Percentiles rank a stretch among this genome's conserved stretches.
These are phyloP conservation scores for Cosmopolites sordidus DNA, from an alignment of 2,888 invertebrate species.

Conservation along the genomic window DNA sequence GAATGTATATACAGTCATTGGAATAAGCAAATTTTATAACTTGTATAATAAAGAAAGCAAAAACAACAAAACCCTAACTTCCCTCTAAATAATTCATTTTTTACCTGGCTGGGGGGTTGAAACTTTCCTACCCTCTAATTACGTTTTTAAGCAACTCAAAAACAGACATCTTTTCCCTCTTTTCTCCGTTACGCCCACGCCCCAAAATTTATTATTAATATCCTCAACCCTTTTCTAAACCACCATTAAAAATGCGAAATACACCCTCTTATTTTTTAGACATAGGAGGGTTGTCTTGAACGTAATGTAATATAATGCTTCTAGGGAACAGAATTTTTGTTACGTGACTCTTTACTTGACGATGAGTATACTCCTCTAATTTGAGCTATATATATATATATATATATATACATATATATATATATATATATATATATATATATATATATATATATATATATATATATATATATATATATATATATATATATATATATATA, in stretches of 20 bases:
- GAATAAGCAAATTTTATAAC: too few relatives aligned
- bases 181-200: conserved; percentile 16
- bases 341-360: too few relatives aligned
- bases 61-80: neutral
- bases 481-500: too few relatives aligned
- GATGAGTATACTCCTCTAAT: too few relatives aligned
- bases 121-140: conserved; percentile 20
- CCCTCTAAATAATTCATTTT: conserved; percentile 1
- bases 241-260: conserved; percentile 21
- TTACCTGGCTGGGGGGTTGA: neutral
- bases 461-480: too few relatives aligned
- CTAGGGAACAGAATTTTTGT: too few relatives aligned
- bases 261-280: neutral
- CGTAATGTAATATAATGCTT: neutral
- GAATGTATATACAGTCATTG: too few relatives aligned
- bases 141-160: conserved; percentile 28
- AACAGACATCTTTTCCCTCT: conserved; percentile 28
- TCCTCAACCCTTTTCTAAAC: conserved; percentile 24
- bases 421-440: too few relatives aligned
- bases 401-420: too few relatives aligned
- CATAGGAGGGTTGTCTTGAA: neutral
- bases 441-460: too few relatives aligned
- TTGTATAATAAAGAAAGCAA: conserved; percentile 3
- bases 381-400: too few relatives aligned
- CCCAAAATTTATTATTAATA: conserved; percentile 27